Evolutionary conservation across 2,797 vertebrate genomes (phyloP), one percentile per base, ranked within the genome.

Genomic region (Syncerus caffer): DNA sequence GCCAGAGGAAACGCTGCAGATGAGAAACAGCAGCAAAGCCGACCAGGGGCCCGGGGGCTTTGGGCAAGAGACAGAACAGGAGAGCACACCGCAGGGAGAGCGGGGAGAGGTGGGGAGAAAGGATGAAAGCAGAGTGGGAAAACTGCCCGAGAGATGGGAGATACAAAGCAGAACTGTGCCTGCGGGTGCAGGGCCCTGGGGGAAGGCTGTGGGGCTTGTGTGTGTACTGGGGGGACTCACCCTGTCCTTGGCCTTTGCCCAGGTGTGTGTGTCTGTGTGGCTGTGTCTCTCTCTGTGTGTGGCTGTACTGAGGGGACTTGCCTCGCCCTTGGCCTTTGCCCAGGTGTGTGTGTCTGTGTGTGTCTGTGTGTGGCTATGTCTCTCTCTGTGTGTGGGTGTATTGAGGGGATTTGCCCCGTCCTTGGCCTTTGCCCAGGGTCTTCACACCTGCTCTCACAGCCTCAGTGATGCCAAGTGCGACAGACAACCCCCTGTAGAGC

Each of bases 1-100:
- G 42, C 1, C 96, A 88, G 86, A 97, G 62, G 97, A 96, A 97
- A 97, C 71, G 42, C 97, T 84, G 95, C 85, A 96, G 98, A 96
- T 86, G 96, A 98, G 98, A 96, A 98, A 97, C 97, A 96, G 98
- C 97, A 98, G 89, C 85, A 93, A 96, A 95, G 96, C 98, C 98
- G 97, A 93, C 93, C 97, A 96, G 96, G 93, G 97, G 90, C 90
- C 97, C 97, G 93, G 97, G 79, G 76, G 27, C 94, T 95, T 98
- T 97, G 58, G 91, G 97, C 91, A 98, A 98, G 97, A 95, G 79
- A 97, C 67, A 10, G 95, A 97, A 97, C 90, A 96, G 96, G 84
- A 97, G 34, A 94, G 88, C 82, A 93, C 91, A 93, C 91, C 96
- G 60, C 71, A 76, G 85, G 94, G 62, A 82, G 13, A 82, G 51